Evolutionary conservation across 2,888 invertebrate genomes (phyloP).

Genomic region (Ichneumoninae sp.): DNA sequence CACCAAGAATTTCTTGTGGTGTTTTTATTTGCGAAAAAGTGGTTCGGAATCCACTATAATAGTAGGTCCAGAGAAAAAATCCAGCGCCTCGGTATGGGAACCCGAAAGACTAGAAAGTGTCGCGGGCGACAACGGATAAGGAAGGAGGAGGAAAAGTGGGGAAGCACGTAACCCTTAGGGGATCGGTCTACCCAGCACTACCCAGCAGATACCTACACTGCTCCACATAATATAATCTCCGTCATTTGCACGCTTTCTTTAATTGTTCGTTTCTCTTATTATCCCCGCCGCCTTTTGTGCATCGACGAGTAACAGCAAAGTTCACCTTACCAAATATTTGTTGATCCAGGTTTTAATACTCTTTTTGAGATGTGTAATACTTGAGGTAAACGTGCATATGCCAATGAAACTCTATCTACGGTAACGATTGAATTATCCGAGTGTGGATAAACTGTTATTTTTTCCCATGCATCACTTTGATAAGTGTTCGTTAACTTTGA

Average conservation of each 20-base stretch:
- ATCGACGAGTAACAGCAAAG: neutral
- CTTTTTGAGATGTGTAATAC: neutral
- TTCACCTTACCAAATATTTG: neutral
- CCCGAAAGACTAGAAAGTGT: too few species aligned
- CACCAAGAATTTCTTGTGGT: too few species aligned
- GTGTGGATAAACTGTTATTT: neutral
- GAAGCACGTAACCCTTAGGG: too few species aligned
- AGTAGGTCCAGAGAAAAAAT: too few species aligned
- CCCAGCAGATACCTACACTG: constrained; percentile 50
- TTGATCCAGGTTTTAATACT: constrained; percentile 14
- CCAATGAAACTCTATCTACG: neutral
- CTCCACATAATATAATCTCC: constrained; percentile 68
- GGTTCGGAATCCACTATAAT: too few species aligned
- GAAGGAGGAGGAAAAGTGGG: too few species aligned
- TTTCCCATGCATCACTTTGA: neutral
- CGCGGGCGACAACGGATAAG: too few species aligned
- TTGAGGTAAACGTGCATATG: constrained; percentile 9
- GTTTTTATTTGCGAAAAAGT: too few species aligned
- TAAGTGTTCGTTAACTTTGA: constrained; percentile 27
- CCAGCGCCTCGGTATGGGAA: too few species aligned
- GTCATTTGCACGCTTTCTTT: constrained; percentile 50
- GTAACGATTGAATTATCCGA: neutral
- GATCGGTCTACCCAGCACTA: too few species aligned
- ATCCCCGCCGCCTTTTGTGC: neutral
- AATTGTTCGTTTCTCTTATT: neutral